phyloP scores from a whole-genome alignment of 2,113 vertebrate genomes.

The Carettochelys insculpta region DNA sequence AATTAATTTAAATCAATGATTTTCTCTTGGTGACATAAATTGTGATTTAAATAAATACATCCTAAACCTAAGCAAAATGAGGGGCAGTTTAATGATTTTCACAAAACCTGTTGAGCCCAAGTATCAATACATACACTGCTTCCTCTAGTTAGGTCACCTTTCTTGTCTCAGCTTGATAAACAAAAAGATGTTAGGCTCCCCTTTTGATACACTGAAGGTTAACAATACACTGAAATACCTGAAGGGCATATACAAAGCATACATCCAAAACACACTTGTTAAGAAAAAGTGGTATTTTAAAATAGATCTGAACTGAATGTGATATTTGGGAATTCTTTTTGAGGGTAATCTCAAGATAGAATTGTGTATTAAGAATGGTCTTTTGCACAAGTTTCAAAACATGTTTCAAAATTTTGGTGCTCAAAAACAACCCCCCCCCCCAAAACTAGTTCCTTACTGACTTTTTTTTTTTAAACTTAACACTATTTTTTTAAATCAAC shows the following conservation, averaged over 20 bases:
- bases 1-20: no score
- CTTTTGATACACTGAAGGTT: rapidly evolving
- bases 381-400: background rate
- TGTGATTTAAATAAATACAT: no score
- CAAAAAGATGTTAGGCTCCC: no score
- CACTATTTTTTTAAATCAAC: no score
- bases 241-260: background rate
- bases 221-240: rapidly evolving
- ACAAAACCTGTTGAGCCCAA: background rate
- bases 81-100: background rate
- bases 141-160: no score
- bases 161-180: background rate
- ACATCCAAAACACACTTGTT: rapidly evolving
- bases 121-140: background rate
- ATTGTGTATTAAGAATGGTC: background rate
- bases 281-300: rapidly evolving
- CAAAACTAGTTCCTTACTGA: background rate
- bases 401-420: background rate
- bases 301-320: background rate
- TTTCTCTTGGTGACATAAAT: no score
- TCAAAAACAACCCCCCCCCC: rapidly evolving
- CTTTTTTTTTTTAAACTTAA: no score
- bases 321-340: background rate
- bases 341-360: background rate
- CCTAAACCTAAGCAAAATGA: background rate